A percentile compares a stretch with the other conserved stretches of the same genome.
Conservation (phyloP, 2,888 invertebrate species). For the Taphrorychus bicolor region DNA sequence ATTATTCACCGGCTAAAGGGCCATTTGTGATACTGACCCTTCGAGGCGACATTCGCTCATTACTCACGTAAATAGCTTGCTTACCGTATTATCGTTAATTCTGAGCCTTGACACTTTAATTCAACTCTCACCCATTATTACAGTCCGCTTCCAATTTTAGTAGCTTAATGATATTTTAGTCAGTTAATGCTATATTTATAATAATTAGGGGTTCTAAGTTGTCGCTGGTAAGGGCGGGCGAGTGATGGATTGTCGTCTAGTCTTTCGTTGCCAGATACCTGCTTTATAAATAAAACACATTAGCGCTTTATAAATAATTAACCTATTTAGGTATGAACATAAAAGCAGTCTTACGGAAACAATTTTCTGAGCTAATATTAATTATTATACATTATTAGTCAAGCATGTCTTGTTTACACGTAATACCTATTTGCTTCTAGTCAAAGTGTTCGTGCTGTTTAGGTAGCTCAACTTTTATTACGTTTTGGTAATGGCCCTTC, state of each 20-base stretch:
- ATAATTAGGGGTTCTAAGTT: neutral
- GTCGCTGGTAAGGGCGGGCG: neutral
- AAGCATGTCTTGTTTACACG: no score
- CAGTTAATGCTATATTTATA: neutral
- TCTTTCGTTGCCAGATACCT: neutral
- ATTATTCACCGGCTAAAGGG: neutral
- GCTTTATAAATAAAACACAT: no score
- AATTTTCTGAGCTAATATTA: no score
- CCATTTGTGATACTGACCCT: neutral
- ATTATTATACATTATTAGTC: no score
- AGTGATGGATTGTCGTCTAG: neutral
- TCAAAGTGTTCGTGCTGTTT: no score
- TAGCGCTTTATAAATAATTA: no score
- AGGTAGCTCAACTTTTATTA: no score
- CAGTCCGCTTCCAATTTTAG: neutral
- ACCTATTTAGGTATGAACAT: no score
- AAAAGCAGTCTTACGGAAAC: no score
- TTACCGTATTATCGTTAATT: neutral
- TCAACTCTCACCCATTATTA: neutral
- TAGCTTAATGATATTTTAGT: neutral
- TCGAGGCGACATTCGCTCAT: neutral
- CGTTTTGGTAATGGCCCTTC: no score
- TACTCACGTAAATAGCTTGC: neutral
- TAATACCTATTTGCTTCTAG: no score
- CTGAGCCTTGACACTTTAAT: neutral